These are phyloP conservation scores for Hyperoplus immaculatus DNA, from an alignment of 2,797 vertebrate species.

Conservation along the genomic window DNA sequence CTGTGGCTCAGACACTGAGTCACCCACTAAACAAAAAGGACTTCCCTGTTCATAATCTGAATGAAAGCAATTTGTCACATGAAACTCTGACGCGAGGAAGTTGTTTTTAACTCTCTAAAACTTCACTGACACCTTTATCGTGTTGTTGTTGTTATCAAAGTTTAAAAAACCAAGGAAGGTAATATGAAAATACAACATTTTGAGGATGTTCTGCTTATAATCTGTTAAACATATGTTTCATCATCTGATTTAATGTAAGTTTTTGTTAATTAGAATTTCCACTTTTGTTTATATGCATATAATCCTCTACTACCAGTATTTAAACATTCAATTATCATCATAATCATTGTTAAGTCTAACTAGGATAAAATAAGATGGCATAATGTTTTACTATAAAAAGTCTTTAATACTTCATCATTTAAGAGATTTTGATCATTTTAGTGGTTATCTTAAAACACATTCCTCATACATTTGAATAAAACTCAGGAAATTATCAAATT, in stretches of 20 bases:
- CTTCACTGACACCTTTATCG: not conserved
- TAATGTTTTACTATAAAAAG: constrained; percentile 31
- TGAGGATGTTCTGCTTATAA: not conserved
- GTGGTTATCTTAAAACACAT: constrained; percentile 14
- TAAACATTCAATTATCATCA: not conserved
- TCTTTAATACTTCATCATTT: constrained; percentile 38
- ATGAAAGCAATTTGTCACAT: not conserved
- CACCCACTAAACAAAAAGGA: not conserved
- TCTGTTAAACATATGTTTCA: not conserved
- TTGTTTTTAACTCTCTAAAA: not conserved
- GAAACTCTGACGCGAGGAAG: not conserved
- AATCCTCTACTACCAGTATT: not conserved
- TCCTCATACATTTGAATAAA: constrained; percentile 16
- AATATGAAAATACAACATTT: not conserved
- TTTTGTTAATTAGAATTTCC: not conserved
- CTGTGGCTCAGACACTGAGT: constrained; percentile 3
- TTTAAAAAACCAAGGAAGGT: not conserved
- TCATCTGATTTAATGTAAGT: not conserved
- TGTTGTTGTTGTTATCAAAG: not conserved
- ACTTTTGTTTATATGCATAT: not conserved
- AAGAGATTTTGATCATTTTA: constrained; percentile 39
- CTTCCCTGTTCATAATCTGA: not conserved
- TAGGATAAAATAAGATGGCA: constrained; percentile 1
- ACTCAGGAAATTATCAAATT: constrained; percentile 3
- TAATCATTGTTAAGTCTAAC: not conserved